Conservation (phyloP, 2,888 invertebrate genomes). For the Aporophyla lueneburgensis region DNA sequence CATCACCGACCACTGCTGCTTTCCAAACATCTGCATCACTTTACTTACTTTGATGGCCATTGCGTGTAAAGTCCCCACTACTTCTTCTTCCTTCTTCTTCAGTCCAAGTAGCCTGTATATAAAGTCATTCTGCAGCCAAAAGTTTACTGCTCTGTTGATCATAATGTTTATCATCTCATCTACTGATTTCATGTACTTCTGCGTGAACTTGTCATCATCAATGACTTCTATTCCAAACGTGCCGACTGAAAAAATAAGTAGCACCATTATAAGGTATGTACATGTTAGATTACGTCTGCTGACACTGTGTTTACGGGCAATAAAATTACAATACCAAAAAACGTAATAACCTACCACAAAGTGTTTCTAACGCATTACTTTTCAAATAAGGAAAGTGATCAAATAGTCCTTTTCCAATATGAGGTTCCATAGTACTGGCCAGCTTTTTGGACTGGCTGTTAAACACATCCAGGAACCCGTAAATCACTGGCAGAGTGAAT, state of each 20-base stretch:
- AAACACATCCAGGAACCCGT: conserved; percentile 34
- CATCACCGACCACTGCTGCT: too few species aligned
- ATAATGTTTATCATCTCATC: background rate
- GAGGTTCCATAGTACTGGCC: background rate
- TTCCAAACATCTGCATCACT: background rate
- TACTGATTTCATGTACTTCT: conserved; percentile 19
- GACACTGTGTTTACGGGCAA: too few species aligned
- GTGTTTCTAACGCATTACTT: conserved; percentile 33
- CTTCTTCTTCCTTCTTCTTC: conserved; percentile 20
- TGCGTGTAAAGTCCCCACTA: conserved; percentile 10
- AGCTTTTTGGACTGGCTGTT: conserved; percentile 36
- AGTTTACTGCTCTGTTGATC: background rate
- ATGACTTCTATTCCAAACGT: conserved; percentile 28
- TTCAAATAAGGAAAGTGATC: conserved; percentile 3
- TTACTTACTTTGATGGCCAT: conserved; percentile 26
- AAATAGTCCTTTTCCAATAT: conserved; percentile 29
- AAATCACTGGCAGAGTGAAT: conserved; percentile 28
- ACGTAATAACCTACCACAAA: conserved; percentile 13
- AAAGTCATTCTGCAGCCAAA: conserved; percentile 34
- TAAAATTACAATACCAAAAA: background rate
- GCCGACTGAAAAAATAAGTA: conserved; percentile 16
- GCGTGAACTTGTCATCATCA: conserved; percentile 12
- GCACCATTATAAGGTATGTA: background rate
- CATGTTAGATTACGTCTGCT: too few species aligned
- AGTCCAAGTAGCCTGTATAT: conserved; percentile 17